Percentiles rank a stretch among this genome's conserved stretches.
These are phyloP conservation scores for Conops quadrifasciatus DNA, from an alignment of 2,888 invertebrate species.

Conservation along the genomic window DNA sequence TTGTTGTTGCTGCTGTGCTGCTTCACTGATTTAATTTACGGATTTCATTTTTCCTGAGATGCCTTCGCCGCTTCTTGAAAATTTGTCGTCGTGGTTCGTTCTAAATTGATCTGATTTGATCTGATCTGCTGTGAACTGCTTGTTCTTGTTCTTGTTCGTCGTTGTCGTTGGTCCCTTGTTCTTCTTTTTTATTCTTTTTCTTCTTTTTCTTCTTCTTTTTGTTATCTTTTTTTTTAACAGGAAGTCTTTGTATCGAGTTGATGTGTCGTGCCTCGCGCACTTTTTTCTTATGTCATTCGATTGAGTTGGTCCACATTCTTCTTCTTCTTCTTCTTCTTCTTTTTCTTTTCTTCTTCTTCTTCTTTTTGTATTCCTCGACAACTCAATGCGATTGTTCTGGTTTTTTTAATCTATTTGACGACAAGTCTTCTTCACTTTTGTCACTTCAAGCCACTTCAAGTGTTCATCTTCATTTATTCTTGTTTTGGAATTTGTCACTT, in stretches of 20 bases:
- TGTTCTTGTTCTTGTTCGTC: background rate
- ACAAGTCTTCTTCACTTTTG: background rate
- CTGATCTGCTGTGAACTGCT: background rate
- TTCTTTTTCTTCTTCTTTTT: background rate
- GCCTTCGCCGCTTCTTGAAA: background rate
- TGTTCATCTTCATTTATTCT: too few species aligned
- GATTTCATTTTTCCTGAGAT: background rate
- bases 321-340: background rate
- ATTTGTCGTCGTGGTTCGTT: background rate
- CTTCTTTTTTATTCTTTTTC: background rate
- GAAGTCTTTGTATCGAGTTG: too few species aligned
- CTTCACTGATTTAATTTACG: constrained; percentile 19
- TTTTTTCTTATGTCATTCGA: background rate
- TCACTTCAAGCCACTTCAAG: too few species aligned
- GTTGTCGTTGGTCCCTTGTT: background rate
- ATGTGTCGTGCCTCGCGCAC: too few species aligned
- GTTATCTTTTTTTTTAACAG: background rate
- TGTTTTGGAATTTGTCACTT: too few species aligned
- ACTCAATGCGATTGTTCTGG: constrained; percentile 1
- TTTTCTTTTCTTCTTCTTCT: background rate
- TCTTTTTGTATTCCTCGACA: background rate
- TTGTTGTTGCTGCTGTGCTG: constrained; percentile 2
- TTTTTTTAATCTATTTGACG: background rate
- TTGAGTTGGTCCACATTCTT: background rate
- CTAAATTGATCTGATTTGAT: background rate